These are phyloP conservation scores for Arenaria interpres DNA, from an alignment of 2,113 vertebrate species.

Conservation along the genomic window DNA sequence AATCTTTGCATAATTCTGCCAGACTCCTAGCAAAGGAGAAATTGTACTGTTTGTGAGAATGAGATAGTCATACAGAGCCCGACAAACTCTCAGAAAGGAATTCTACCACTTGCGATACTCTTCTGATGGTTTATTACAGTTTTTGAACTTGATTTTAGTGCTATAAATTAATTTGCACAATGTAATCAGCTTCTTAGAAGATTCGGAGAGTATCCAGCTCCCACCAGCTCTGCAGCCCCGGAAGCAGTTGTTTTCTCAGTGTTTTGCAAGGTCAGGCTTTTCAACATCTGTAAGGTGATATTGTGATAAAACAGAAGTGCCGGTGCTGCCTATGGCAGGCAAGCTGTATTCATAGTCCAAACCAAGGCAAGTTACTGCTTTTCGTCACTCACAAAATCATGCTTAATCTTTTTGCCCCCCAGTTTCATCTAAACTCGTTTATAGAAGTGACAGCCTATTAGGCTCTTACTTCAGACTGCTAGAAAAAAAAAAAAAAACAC, in stretches of 20 bases:
- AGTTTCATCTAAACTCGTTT: not conserved
- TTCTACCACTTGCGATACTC: not conserved
- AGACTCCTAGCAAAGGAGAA: not conserved
- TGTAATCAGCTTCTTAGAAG: not conserved
- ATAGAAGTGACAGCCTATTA: not conserved
- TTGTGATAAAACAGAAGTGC: not conserved
- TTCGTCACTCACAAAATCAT: not conserved
- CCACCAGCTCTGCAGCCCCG: not conserved
- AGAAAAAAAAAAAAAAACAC: not conserved
- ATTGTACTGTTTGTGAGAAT: not conserved
- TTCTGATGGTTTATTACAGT: not conserved
- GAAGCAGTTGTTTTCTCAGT: not conserved
- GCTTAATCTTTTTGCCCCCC: not conserved
- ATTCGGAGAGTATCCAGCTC: not conserved
- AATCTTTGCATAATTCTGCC: not conserved
- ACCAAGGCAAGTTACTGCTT: not conserved
- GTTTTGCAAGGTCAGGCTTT: not conserved
- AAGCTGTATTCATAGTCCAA: not conserved
- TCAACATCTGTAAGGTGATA: not conserved
- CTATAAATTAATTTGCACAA: not conserved
- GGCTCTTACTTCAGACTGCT: not conserved
- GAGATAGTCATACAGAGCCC: not conserved
- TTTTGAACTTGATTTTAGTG: not conserved
- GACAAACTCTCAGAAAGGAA: not conserved
- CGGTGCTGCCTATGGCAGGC: not conserved